Evolutionary conservation across 2,888 invertebrate genomes (phyloP).

Genomic region (Frankliniella fusca): DNA sequence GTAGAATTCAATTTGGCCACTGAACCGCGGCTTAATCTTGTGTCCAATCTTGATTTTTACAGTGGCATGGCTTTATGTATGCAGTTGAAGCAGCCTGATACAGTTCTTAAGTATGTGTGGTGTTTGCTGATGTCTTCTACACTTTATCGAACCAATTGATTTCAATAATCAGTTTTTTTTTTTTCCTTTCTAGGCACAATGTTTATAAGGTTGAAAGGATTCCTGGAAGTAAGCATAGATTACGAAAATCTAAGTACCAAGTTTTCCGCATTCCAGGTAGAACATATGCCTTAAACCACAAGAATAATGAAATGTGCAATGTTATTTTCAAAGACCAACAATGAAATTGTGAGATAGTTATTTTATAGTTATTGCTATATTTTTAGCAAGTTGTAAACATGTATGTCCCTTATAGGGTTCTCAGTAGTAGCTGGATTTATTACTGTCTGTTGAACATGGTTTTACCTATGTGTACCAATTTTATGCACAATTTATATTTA

Average conservation of each 20-base stretch:
- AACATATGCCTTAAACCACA: conserved; percentile 69
- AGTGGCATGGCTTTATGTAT: conserved; percentile 70
- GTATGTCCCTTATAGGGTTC: conserved; percentile 1
- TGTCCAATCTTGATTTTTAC: conserved; percentile 73
- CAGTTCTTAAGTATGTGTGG: conserved; percentile 55
- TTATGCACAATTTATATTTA: not conserved
- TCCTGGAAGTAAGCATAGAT: conserved; percentile 58
- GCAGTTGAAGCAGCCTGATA: conserved; percentile 66
- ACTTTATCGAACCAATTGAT: not conserved
- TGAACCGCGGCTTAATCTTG: conserved; percentile 65
- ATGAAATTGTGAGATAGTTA: not conserved
- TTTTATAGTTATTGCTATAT: conserved; percentile 16
- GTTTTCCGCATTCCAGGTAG: conserved; percentile 58
- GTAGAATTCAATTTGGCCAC: conserved; percentile 62
- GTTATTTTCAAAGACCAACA: conserved; percentile 43
- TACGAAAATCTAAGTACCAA: conserved; percentile 56
- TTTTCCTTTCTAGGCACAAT: conserved; percentile 52
- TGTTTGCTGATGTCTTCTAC: not conserved
- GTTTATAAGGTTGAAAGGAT: conserved; percentile 63
- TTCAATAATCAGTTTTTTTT: conserved; percentile 21
- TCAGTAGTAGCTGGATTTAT: not conserved
- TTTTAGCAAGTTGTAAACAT: not conserved
- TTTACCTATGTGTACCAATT: not conserved
- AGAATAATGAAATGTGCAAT: conserved; percentile 73
- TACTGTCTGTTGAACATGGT: not conserved